Conservation (phyloP, 2,113 vertebrate species). For the Salminus brasiliensis region DNA sequence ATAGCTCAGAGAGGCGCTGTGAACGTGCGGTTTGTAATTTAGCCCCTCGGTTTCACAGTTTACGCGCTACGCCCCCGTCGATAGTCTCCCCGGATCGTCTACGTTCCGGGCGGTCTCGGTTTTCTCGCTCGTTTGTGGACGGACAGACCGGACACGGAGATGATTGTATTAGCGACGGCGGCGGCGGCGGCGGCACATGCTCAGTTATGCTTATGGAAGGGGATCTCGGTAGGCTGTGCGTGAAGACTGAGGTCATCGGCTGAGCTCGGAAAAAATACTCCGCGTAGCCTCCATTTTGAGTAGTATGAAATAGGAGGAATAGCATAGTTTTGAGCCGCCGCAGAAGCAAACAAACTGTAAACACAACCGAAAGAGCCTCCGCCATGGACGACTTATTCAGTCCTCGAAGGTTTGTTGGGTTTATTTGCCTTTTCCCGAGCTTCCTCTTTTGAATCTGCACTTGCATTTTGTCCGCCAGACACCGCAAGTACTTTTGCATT, state of each 20-base stretch:
- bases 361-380: constrained; percentile 76
- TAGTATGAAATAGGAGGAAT: constrained; percentile 82
- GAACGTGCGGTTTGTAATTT: neutral
- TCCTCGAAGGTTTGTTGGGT: constrained; percentile 92
- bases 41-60: neutral
- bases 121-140: constrained; percentile 68
- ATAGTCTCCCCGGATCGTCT: neutral
- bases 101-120: neutral
- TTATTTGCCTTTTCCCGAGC: constrained; percentile 54
- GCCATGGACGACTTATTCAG: constrained; percentile 96
- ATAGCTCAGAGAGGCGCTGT: neutral
- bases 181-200: constrained; percentile 86
- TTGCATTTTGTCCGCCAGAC: constrained; percentile 23
- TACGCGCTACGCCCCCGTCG: neutral
- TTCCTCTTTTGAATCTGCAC: neutral
- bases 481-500: constrained; percentile 49
- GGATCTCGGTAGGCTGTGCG: constrained; percentile 93
- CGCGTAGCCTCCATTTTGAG: constrained; percentile 99
- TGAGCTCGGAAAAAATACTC: constrained; percentile 85
- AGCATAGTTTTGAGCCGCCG: constrained; percentile 79
- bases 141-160: constrained; percentile 73
- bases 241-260: constrained; percentile 97
- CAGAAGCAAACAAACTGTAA: constrained; percentile 77
- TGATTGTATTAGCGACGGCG: constrained; percentile 62
- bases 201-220: constrained; percentile 87